Evolutionary conservation across 2,113 vertebrate species (phyloP).

Genomic region (Paramormyrops kingsleyae): DNA sequence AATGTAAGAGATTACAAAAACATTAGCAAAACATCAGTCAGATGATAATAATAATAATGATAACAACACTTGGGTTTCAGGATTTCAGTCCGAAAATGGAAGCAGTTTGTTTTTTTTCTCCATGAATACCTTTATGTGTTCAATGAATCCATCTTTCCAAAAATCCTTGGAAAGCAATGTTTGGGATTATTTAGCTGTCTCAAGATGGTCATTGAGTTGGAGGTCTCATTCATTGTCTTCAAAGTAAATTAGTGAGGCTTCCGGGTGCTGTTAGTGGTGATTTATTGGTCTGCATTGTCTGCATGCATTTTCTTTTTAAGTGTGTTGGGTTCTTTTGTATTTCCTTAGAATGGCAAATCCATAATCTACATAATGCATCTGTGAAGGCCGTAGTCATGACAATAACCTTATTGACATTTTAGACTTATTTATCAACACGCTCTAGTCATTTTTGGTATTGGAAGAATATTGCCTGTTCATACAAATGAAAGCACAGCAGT

Average conservation of each 20-base stretch:
- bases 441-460: not conserved
- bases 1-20: not conserved
- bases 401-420: conserved; percentile 6
- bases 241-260: conserved; percentile 12
- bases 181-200: conserved; percentile 3
- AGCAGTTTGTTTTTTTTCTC: not conserved
- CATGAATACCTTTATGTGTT: not conserved
- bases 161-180: not conserved
- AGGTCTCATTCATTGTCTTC: not conserved
- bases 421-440: not conserved
- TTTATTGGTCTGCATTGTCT: not conserved
- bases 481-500: not conserved
- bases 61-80: not conserved
- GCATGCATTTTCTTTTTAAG: conserved; percentile 4
- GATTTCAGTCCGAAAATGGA: not conserved
- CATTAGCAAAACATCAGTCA: not conserved
- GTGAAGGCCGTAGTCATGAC: not conserved
- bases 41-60: not conserved
- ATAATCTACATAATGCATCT: not conserved
- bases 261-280: not conserved
- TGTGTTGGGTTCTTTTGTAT: not conserved
- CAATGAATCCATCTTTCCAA: not conserved
- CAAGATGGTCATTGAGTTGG: not conserved
- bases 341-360: conserved; percentile 1
- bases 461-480: not conserved